Percentiles rank a stretch among this genome's conserved stretches.
These are phyloP conservation scores for Actinia tenebrosa DNA, from an alignment of 64 coral and sea anemone species.

Conservation along the genomic window DNA sequence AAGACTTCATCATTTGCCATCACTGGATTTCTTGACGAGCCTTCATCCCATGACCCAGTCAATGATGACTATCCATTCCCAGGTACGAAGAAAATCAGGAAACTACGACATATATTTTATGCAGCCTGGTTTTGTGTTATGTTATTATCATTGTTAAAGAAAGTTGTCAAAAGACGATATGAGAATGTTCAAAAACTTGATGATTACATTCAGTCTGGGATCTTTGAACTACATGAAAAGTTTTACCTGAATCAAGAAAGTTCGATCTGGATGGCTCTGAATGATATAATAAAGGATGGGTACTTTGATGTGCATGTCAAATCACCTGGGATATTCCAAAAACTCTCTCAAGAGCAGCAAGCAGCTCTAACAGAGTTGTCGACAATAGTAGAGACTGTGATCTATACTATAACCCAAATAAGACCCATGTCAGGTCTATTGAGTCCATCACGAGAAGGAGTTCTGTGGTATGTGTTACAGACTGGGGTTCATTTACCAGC, in stretches of 20 bases:
- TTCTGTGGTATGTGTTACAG: slow-evolving; percentile 68
- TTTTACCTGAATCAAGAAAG: slow-evolving; percentile 42
- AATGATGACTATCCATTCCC: slow-evolving; percentile 59
- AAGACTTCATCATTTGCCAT: slow-evolving; percentile 7
- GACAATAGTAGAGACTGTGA: slow-evolving; percentile 64
- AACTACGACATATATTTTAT: slow-evolving; percentile 70
- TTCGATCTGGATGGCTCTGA: slow-evolving; percentile 33
- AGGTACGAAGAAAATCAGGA: slow-evolving; percentile 51
- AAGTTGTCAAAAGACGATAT: slow-evolving; percentile 24
- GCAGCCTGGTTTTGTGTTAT: slow-evolving; percentile 70
- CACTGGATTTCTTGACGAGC: slow-evolving; percentile 51
- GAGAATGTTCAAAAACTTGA: slow-evolving; percentile 47
- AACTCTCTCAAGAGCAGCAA: slow-evolving; percentile 47
- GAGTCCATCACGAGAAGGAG: slow-evolving; percentile 53
- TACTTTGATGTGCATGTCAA: slow-evolving; percentile 61
- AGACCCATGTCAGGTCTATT: slow-evolving; percentile 29
- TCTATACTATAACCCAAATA: slow-evolving; percentile 49
- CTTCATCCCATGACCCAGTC: neutral
- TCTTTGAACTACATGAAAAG: slow-evolving; percentile 51
- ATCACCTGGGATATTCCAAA: slow-evolving; percentile 67
- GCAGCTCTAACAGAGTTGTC: slow-evolving; percentile 51
- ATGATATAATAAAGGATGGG: slow-evolving; percentile 46
- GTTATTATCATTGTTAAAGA: slow-evolving; percentile 44
- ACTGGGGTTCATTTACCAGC: slow-evolving; percentile 34
- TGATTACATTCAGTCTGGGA: slow-evolving; percentile 42